These are phyloP conservation scores for Aphaenogaster ashmeadi DNA, from an alignment of 1,140 invertebrate genomes.

Conservation along the genomic window DNA sequence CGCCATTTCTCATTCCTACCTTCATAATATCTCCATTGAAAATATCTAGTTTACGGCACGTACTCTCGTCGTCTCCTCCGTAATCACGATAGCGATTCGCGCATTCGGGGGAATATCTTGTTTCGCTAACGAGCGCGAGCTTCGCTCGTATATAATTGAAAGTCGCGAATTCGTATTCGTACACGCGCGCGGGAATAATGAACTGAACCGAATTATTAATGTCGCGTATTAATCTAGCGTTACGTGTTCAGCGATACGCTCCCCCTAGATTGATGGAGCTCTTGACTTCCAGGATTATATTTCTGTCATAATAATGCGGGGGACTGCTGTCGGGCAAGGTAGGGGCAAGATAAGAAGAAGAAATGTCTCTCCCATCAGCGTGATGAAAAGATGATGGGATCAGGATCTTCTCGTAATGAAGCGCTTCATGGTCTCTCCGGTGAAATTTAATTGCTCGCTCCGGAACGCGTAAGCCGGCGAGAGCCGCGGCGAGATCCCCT, in stretches of 20 bases:
- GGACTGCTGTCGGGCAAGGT: slow-evolving; percentile 39
- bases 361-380: slow-evolving; percentile 60
- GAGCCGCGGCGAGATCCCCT: not conserved
- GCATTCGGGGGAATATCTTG: slow-evolving; percentile 6
- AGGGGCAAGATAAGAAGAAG: slow-evolving; percentile 56
- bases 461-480: slow-evolving; percentile 31
- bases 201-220: slow-evolving; percentile 30
- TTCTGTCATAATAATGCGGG: slow-evolving; percentile 42
- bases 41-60: slow-evolving; percentile 1
- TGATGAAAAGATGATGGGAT: slow-evolving; percentile 64
- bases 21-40: slow-evolving; percentile 7
- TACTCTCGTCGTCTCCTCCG: not conserved
- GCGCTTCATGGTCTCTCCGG: slow-evolving; percentile 55
- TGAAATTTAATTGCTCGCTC: slow-evolving; percentile 62
- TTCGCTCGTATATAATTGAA: not conserved
- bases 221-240: slow-evolving; percentile 46
- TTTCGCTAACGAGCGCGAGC: not conserved
- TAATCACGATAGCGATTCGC: slow-evolving; percentile 6
- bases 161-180: slow-evolving; percentile 11
- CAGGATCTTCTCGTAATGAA: slow-evolving; percentile 60
- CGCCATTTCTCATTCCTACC: not conserved
- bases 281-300: slow-evolving; percentile 29
- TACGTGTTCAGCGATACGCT: slow-evolving; percentile 11
- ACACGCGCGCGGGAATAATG: not conserved
- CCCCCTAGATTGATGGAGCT: slow-evolving; percentile 13